Percentiles rank a stretch among this genome's conserved stretches.
Conservation (phyloP, 2,888 invertebrate species). For the Eilema sororculum region DNA sequence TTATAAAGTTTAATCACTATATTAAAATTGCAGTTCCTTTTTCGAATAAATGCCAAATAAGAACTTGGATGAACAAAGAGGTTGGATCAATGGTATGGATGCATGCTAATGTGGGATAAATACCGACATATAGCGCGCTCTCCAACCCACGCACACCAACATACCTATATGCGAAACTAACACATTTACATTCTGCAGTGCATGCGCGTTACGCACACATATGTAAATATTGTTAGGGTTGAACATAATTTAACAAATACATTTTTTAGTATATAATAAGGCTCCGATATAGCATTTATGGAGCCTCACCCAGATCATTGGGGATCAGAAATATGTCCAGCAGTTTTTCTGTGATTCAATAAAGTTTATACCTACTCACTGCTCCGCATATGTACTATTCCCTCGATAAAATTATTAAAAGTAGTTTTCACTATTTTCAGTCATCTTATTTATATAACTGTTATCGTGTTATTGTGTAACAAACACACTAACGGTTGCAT, state of each 20-base stretch:
- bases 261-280: constrained; percentile 32
- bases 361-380: too few species aligned
- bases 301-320: too few species aligned
- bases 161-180: constrained; percentile 30
- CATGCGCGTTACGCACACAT: constrained; percentile 42
- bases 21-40: constrained; percentile 57
- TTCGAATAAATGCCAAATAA: constrained; percentile 60
- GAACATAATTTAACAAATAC: constrained; percentile 42
- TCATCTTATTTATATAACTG: too few species aligned
- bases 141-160: constrained; percentile 62
- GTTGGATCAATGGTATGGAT: constrained; percentile 79
- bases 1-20: constrained; percentile 34
- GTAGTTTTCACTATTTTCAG: too few species aligned
- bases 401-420: too few species aligned
- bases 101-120: constrained; percentile 82
- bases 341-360: too few species aligned
- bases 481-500: too few species aligned
- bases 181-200: constrained; percentile 21
- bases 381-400: too few species aligned
- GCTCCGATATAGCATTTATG: constrained; percentile 6
- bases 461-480: too few species aligned
- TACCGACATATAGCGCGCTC: constrained; percentile 70
- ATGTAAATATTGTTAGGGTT: constrained; percentile 50
- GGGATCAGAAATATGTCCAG: too few species aligned
- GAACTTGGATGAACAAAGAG: constrained; percentile 73